Base-by-base conservation (phyloP, 1,140 invertebrate genomes). In the Cydia fagiglandana region DNA sequence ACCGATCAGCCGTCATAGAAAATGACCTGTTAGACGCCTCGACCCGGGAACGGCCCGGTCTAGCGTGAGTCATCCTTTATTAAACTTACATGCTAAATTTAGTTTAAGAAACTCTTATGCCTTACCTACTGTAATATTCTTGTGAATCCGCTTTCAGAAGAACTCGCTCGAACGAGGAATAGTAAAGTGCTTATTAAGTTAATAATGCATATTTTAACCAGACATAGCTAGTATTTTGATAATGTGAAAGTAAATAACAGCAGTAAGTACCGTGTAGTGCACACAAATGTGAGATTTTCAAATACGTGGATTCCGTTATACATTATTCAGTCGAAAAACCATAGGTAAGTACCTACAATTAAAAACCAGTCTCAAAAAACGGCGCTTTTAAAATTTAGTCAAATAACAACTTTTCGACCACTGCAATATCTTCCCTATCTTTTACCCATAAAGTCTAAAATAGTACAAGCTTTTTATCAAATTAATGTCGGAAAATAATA, bases 401-500 rank as follows among this genome's bases (percentile, higher is more conserved):
- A 15, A 74, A 9, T 34, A n/a, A 73, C 20, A 50, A 38, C 15
- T 30, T 74, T 34, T 73, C 45, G 10, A 73, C 17, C 34, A 56
- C 50, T 12, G 34, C 61, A 75, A 41, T 73, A 73, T 73, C 20
- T 41, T 73, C 64, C 61, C 13, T 78, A 70, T n/a, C 56, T 28
- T 10, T n/a, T 20, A 41, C 5, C 4, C 7, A 20, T 66, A 79
- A 76, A 74, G 73, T 47, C 12, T 41, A 76, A 64, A 77, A 78
- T 73, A 15, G 15, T 47, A 45, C 76, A 79, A 87, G 82, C 84
- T 85, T 85, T 86, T 90, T 91, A 89, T 91, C 86, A 89, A 90
- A 89, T 91, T 88, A 91, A 90, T 90, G 87, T 89, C 86, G 86
- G 89, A 83, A 85, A 89, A 86, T 88, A 87, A 88, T 86, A 87